Percentiles rank a stretch among this genome's conserved stretches.
Evolutionary conservation across 2,113 vertebrate genomes (phyloP).

Genomic region (Notothenia coriiceps): DNA sequence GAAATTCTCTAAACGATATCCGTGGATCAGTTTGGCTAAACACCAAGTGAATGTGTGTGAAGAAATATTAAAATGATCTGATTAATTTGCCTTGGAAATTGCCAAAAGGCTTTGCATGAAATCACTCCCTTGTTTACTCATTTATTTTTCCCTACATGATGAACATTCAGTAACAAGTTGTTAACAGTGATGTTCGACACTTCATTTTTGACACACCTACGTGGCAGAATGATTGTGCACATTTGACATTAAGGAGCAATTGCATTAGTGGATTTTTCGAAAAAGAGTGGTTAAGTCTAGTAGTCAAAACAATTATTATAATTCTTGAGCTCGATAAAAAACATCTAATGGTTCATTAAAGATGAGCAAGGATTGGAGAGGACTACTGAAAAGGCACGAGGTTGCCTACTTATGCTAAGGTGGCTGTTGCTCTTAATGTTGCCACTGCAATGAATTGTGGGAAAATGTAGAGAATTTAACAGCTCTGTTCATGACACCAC

Average conservation of each 20-base stretch:
- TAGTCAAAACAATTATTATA: no score
- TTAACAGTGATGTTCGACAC: background rate
- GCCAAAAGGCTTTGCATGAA: constrained; percentile 17
- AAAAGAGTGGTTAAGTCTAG: no score
- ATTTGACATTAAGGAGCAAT: background rate
- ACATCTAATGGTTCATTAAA: no score
- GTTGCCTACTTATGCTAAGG: no score
- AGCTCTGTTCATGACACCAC: no score
- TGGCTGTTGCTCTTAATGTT: background rate
- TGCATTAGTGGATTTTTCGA: no score
- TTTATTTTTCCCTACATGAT: constrained; percentile 4
- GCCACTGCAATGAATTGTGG: no score
- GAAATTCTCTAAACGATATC: background rate
- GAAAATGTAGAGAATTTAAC: no score
- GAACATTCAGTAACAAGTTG: background rate
- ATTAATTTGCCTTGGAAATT: constrained; percentile 9
- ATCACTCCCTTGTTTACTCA: background rate
- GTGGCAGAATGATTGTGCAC: background rate
- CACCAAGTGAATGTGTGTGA: constrained; percentile 21
- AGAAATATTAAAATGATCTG: constrained; percentile 1
- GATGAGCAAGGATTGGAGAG: no score
- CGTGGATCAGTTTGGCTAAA: background rate
- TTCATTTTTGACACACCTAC: background rate
- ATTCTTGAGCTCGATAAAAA: no score
- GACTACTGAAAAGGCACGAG: no score